phyloP scores from a whole-genome alignment of 2,888 invertebrate species.

The Diarsia rubi region DNA sequence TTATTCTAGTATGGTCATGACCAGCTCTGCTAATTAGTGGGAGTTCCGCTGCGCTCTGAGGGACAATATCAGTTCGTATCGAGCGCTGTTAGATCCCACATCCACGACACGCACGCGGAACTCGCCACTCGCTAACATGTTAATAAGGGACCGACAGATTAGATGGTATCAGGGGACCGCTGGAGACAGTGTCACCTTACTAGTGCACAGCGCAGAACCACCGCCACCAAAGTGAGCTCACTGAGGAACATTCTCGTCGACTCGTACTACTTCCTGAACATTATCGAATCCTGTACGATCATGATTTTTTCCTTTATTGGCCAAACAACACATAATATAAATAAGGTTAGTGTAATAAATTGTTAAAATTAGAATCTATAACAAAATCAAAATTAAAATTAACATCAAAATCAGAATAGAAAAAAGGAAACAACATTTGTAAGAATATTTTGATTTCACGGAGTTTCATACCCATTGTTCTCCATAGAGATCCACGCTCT shows the following conservation, averaged over 20 bases:
- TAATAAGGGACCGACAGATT: conserved; percentile 41
- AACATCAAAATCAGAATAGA: too few species aligned
- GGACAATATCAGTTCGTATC: conserved; percentile 40
- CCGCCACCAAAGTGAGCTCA: too few species aligned
- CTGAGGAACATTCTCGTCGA: neutral
- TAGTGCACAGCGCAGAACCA: neutral
- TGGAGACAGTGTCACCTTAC: neutral
- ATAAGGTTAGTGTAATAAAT: too few species aligned
- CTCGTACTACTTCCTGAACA: neutral
- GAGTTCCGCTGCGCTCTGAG: neutral
- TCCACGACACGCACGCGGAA: conserved; percentile 47
- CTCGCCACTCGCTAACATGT: conserved; percentile 42
- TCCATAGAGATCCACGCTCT: too few species aligned
- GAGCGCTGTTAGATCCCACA: conserved; percentile 35
- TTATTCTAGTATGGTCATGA: neutral
- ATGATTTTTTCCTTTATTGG: too few species aligned
- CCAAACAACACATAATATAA: too few species aligned
- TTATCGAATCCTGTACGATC: too few species aligned
- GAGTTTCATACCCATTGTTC: too few species aligned
- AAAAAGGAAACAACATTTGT: too few species aligned
- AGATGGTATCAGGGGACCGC: conserved; percentile 47
- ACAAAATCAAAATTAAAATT: too few species aligned
- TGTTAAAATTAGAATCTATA: too few species aligned
- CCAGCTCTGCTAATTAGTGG: conserved; percentile 27
- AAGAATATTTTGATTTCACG: too few species aligned